These are phyloP conservation scores for Anabacerthia variegaticeps DNA, from an alignment of 2,797 vertebrate species.

Conservation along the genomic window DNA sequence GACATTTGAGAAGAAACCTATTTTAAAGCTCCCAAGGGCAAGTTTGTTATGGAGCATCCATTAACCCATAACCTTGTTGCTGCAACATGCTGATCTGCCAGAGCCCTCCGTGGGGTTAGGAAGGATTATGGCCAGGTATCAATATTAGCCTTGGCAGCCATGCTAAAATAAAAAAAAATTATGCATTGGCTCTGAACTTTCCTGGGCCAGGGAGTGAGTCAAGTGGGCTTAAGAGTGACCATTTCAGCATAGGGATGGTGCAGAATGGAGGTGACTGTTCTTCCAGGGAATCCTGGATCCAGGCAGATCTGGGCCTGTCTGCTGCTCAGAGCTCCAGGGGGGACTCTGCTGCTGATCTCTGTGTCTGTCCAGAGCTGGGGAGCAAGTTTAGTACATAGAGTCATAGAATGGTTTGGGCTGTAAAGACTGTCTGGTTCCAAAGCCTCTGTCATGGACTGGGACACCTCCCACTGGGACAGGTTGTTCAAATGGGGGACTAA, in stretches of 20 bases:
- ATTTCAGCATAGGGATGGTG: neutral
- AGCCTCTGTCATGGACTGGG: neutral
- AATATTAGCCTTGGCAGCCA: neutral
- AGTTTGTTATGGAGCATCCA: neutral
- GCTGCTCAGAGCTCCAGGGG: rapidly evolving
- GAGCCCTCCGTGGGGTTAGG: neutral
- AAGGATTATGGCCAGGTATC: neutral
- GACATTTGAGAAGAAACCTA: neutral
- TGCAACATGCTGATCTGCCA: neutral
- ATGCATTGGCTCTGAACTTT: neutral
- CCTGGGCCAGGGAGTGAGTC: neutral
- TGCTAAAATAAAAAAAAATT: neutral
- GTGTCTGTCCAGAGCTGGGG: neutral
- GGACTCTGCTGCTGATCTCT: neutral
- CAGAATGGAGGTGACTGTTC: neutral
- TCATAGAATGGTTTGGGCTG: neutral
- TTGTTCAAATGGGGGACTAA: neutral
- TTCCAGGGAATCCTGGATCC: neutral
- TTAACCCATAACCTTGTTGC: neutral
- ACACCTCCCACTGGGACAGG: neutral
- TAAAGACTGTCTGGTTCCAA: neutral
- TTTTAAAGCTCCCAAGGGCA: neutral
- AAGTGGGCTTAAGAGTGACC: neutral
- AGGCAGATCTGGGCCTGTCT: neutral
- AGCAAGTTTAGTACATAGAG: neutral